Evolutionary conservation across 2,888 invertebrate species (phyloP), one percentile per base, ranked within the genome.

Genomic region (Agelastica alni): DNA sequence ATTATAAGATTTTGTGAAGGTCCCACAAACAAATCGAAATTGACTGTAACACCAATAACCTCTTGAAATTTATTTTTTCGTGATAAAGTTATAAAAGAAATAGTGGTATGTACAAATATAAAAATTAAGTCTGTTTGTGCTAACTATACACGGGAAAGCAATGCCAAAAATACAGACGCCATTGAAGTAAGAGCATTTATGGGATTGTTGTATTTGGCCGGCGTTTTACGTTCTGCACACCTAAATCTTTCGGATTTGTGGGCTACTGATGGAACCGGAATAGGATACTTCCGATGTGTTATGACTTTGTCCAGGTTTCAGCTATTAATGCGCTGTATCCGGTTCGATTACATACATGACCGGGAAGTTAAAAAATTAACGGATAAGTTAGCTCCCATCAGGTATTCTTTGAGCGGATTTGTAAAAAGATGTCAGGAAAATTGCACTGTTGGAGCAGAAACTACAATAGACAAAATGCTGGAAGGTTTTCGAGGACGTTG

Each of bases 81-180:
- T 36, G 36, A 36, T 36, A 14, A 36, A 16, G 42, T 22, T n/a
- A 26, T 10, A 42, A 13, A 22, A 22, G 22, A 22, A 22, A 22
- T 22, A 42, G 42, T 42, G 3, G 20, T 18, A 42, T 42, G 42
- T 42, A 42, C 42, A 18, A 42, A 42, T 42, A 42, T 42, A 42
- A 17, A 42, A 42, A 42, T 42, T 42, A 16, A 42, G n/a, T 16
- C 42, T 20, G 20, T 42, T 42, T 20, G 42, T 22, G 18, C 42
- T 42, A 42, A 42, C 42, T 42, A 42, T 42, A 26, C 42, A 17
- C 36, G 44, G 44, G 44, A 44, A 30, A 26, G 44, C n/a, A 26
- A 44, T 44, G 28, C 44, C 14, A 44, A 14, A 44, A 30, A 44
- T 44, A 45, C 28, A 20, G 30, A 22, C 28, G 44, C 6, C 44